Base-by-base conservation (phyloP, 2,888 invertebrate species). In the Cancer borealis region DNA sequence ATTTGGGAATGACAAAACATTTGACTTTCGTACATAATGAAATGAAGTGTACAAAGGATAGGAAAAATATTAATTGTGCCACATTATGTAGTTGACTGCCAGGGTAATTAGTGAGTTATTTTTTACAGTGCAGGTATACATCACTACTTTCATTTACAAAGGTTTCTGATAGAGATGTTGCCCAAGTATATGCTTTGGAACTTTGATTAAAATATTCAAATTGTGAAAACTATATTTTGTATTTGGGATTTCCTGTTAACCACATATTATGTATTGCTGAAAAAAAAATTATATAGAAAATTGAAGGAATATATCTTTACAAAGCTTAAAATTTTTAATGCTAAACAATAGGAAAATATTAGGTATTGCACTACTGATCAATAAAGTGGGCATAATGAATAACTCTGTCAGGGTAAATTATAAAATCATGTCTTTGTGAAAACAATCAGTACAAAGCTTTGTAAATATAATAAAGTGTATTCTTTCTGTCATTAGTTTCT, bases 361-460 rank as follows among this genome's bases (percentile, higher is more conserved):
- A 17, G 39, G 8, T 39, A 84, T 30, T 39, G 30, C 84, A 39
- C 39, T 84, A 39, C 84, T 84, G 84, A 73, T n/a, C 73, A 73
- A 26, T 73, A 21, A 66, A 30, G 84, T 84, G 30, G 84, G 84
- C 12, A 8, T 14, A 39, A 39, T 84, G 30, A 3, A 39, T 84
- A 84, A 84, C 84, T 66, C 66, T 84, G 30, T 84, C 84, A 84
- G 84, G 84, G 84, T 39, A 84, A 84, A 84, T 84, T 84, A 84
- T 84, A 84, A 30, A 84, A 89, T 21, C 88, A 60, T 87, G n/a
- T 92, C 88, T 93, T 93, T 88, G 88, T 89, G 93, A 79, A 91
- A 49, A 93, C 60, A 60, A 93, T 91, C 49, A 91, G 93, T 93
- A 93, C 91, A 93, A 93, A 93, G 88, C 93, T 93, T 93, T 93